Conservation (phyloP, 1,140 invertebrate species). For the Arctopsyche grandis region DNA sequence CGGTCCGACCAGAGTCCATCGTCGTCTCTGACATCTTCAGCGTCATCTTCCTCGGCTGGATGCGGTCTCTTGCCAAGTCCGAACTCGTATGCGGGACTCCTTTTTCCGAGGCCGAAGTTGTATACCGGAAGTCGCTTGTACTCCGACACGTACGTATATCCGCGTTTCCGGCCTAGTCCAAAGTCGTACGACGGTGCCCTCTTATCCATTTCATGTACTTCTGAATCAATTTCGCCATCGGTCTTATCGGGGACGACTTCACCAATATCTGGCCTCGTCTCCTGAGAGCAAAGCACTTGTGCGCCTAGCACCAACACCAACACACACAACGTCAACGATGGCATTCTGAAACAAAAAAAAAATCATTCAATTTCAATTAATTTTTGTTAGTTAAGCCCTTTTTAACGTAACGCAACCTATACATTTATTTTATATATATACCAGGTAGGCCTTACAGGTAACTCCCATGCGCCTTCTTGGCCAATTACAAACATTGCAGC, state of each 20-base stretch:
- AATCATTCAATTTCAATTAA: background rate
- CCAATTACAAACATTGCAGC: too few species aligned
- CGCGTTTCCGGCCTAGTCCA: constrained; percentile 66
- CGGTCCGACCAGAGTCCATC: constrained; percentile 6
- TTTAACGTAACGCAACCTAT: too few species aligned
- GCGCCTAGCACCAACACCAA: constrained; percentile 29
- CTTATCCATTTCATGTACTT: constrained; percentile 54
- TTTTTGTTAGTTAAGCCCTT: background rate
- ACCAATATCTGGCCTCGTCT: background rate
- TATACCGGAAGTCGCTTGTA: constrained; percentile 74
- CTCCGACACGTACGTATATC: constrained; percentile 73
- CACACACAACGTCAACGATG: constrained; percentile 9
- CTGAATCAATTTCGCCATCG: background rate
- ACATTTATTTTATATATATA: too few species aligned
- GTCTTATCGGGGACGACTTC: background rate
- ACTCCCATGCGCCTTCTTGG: too few species aligned
- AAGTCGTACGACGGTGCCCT: constrained; percentile 64
- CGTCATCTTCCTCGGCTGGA: constrained; percentile 55
- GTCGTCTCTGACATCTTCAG: constrained; percentile 21
- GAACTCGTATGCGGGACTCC: constrained; percentile 68
- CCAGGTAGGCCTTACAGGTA: too few species aligned
- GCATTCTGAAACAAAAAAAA: constrained; percentile 40
- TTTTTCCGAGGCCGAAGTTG: constrained; percentile 74
- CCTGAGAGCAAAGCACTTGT: constrained; percentile 36
- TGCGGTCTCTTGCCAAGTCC: constrained; percentile 69